Conservation (phyloP, 2,888 invertebrate genomes). For the Acronicta leporina region DNA sequence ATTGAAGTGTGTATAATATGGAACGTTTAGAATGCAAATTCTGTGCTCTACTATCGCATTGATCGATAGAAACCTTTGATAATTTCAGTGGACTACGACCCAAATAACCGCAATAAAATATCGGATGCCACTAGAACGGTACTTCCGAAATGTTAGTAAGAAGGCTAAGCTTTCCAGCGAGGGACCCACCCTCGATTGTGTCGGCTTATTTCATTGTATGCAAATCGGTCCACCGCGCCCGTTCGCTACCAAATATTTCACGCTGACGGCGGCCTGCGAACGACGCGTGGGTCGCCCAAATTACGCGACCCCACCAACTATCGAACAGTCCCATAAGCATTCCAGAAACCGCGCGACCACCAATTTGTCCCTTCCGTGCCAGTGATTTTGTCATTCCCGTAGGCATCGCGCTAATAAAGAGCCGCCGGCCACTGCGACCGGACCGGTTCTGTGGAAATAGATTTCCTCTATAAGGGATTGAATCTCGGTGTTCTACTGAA, state of each 20-base stretch:
- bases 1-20: slow-evolving; percentile 33
- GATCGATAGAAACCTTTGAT: slow-evolving; percentile 55
- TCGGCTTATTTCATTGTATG: slow-evolving; percentile 81
- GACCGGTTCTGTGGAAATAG: slow-evolving; percentile 65
- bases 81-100: slow-evolving; percentile 55
- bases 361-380: slow-evolving; percentile 83
- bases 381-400: slow-evolving; percentile 74
- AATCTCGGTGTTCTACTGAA: slow-evolving; percentile 57
- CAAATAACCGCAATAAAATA: slow-evolving; percentile 69
- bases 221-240: slow-evolving; percentile 76
- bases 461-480: slow-evolving; percentile 63
- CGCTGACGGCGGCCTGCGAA: slow-evolving; percentile 65
- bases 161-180: slow-evolving; percentile 68
- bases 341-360: slow-evolving; percentile 71
- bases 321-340: slow-evolving; percentile 73
- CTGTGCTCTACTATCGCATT: slow-evolving; percentile 38
- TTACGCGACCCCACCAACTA: slow-evolving; percentile 71
- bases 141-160: slow-evolving; percentile 83
- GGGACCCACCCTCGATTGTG: slow-evolving; percentile 77
- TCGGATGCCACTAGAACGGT: slow-evolving; percentile 75
- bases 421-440: slow-evolving; percentile 57
- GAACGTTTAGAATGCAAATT: slow-evolving; percentile 27
- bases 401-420: slow-evolving; percentile 69
- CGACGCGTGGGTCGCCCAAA: slow-evolving; percentile 73
- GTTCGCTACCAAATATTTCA: slow-evolving; percentile 83